Evolutionary conservation across 2,888 invertebrate species (phyloP).

Genomic region (Fragum sueziense): DNA sequence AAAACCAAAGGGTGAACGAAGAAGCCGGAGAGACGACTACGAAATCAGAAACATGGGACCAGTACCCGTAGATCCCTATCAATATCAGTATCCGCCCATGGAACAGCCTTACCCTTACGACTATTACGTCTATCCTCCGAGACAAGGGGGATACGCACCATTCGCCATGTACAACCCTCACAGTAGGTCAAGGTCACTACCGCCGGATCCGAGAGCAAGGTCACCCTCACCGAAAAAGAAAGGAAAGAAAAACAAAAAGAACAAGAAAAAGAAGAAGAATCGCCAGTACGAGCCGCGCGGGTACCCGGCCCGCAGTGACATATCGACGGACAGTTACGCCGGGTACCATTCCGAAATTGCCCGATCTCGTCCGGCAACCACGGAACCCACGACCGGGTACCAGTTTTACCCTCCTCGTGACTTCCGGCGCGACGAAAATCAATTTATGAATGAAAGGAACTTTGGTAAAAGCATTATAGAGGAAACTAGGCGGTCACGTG

Average conservation of each 20-base stretch:
- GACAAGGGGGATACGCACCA: slow-evolving; percentile 61
- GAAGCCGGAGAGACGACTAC: slow-evolving; percentile 67
- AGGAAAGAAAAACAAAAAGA: slow-evolving; percentile 63
- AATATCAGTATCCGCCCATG: not conserved
- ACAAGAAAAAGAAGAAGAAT: slow-evolving; percentile 54
- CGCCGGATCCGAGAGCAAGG: slow-evolving; percentile 50
- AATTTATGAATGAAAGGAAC: slow-evolving; percentile 74
- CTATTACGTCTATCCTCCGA: slow-evolving; percentile 63
- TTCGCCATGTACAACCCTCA: slow-evolving; percentile 59
- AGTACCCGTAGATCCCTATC: not conserved
- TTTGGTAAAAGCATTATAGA: slow-evolving; percentile 70
- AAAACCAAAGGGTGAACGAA: slow-evolving; percentile 48
- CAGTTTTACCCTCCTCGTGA: slow-evolving; percentile 67
- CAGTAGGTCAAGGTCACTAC: slow-evolving; percentile 52
- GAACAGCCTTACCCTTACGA: slow-evolving; percentile 44
- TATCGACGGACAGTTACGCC: slow-evolving; percentile 64
- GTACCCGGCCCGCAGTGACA: slow-evolving; percentile 45
- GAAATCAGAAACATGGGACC: slow-evolving; percentile 43
- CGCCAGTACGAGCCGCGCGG: not conserved
- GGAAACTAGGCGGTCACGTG: slow-evolving; percentile 61
- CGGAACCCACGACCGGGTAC: slow-evolving; percentile 37
- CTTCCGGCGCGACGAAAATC: slow-evolving; percentile 72
- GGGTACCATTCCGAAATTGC: slow-evolving; percentile 71
- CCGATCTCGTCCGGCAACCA: slow-evolving; percentile 24
- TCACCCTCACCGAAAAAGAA: slow-evolving; percentile 66